Base-by-base conservation (phyloP, 2,888 invertebrate genomes). In the Melinopterus prodromus region DNA sequence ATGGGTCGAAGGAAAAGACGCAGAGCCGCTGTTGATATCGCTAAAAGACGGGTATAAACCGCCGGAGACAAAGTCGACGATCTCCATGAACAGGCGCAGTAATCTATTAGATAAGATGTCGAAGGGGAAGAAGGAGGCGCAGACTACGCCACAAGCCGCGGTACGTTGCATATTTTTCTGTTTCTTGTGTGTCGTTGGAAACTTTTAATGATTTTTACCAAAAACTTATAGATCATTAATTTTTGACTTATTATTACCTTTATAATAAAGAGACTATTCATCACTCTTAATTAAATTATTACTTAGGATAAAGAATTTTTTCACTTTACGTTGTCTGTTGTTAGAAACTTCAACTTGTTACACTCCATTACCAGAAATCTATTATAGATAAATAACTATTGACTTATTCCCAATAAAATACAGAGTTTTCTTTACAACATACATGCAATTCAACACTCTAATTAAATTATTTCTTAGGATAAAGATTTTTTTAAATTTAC, bases 11-110 rank as follows among this genome's bases (percentile, higher is more conserved):
- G 99, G 99, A 14, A 94, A 94, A 86, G 97, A 98, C 89, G 95
- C 95, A 1, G 97, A 97, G 84, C 99, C 99, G 0, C 91, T 97
- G 86, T 92, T 98, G 83, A 96, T 99, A 90, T 98, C 98, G 81
- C 91, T 99, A 82, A 96, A 97, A 92, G 98, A 96, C 88, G 93
- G 93, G 83, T 92, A 92, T 87, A 91, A 91, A 86, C 93, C 93
- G 82, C 91, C 92, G 85, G 94, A 94, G 92, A 92, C 94, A 90
- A 89, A 94, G 92, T 87, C 91, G 91, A 87, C 92, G 90, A 89
- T 97, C 75, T 94, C 95, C 87, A 94, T 96, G 79, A 91, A 92
- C 81, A 96, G 95, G 82, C 84, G 88, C 90, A 95, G 95, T 89
- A 97, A 98, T 90, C 94, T 97, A 78, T 91, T 98, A 82, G 95